Evolutionary conservation across 1,140 invertebrate genomes (phyloP).

Genomic region (Lucilia cuprina): DNA sequence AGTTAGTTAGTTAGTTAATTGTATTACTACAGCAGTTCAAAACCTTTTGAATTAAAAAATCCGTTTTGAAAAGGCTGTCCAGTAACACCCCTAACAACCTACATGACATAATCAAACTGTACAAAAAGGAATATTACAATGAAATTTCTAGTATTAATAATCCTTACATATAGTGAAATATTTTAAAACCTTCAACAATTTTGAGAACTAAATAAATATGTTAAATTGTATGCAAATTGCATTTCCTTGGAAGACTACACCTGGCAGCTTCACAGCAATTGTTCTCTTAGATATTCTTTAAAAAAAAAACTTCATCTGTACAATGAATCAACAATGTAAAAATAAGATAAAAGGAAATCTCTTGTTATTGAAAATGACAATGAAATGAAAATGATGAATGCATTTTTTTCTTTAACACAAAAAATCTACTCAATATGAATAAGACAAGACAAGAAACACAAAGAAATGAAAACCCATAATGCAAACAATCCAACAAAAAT

Average conservation of each 20-base stretch:
- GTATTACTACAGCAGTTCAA: no score
- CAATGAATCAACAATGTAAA: neutral
- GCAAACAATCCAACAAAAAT: slow-evolving; percentile 28
- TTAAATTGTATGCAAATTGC: slow-evolving; percentile 23
- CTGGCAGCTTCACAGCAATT: slow-evolving; percentile 13
- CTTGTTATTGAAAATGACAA: slow-evolving; percentile 22
- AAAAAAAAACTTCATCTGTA: neutral
- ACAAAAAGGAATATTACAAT: no score
- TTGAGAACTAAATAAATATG: neutral
- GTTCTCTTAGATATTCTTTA: slow-evolving; percentile 1
- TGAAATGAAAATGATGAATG: slow-evolving; percentile 30
- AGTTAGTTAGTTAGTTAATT: no score
- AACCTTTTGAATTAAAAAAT: neutral
- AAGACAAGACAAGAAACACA: neutral
- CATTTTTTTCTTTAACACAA: slow-evolving; percentile 18
- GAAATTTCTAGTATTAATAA: neutral
- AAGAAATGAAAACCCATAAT: slow-evolving; percentile 31
- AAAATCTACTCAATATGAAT: neutral
- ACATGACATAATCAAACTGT: no score
- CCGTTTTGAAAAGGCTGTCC: neutral
- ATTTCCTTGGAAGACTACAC: slow-evolving; percentile 28
- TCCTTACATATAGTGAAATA: neutral
- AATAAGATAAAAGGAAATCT: slow-evolving; percentile 17
- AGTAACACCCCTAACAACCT: no score
- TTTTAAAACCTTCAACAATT: neutral